phyloP scores from a whole-genome alignment of 1,140 invertebrate genomes.

The Eufriesea mexicana region DNA sequence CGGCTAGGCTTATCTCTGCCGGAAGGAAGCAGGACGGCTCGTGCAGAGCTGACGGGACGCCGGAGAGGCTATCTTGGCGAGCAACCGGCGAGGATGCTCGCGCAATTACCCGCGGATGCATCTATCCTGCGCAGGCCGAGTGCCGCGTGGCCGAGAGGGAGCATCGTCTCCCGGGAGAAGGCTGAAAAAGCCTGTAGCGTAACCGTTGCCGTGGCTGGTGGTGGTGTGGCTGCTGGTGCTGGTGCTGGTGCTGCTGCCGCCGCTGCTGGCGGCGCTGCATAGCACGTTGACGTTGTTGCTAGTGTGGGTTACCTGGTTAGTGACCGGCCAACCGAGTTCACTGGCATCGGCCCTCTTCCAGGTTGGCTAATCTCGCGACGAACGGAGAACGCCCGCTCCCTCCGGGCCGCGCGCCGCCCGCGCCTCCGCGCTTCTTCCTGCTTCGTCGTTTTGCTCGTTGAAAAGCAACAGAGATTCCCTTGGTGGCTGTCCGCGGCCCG shows the following conservation, averaged over 20 bases:
- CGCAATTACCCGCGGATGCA: constrained; percentile 48
- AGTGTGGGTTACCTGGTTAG: constrained; percentile 83
- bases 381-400: constrained; percentile 60
- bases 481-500: constrained; percentile 39
- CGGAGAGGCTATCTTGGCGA: not conserved
- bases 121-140: constrained; percentile 42
- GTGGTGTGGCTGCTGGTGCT: constrained; percentile 33
- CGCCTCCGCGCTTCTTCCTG: constrained; percentile 50
- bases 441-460: constrained; percentile 50
- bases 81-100: not conserved
- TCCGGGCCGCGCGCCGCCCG: constrained; percentile 28
- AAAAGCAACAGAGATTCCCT: constrained; percentile 51
- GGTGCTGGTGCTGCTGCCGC: no score
- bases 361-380: constrained; percentile 80
- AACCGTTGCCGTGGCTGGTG: constrained; percentile 68
- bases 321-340: constrained; percentile 83
- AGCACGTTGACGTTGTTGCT: constrained; percentile 74
- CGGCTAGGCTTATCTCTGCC: not conserved
- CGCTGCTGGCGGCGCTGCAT: constrained; percentile 72
- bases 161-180: constrained; percentile 59
- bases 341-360: constrained; percentile 82
- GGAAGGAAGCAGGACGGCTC: not conserved
- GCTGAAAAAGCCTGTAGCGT: constrained; percentile 80
- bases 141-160: not conserved
- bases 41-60: not conserved